Base-by-base conservation (phyloP, 2,797 vertebrate species). In the Euphonia xanthogaster region DNA sequence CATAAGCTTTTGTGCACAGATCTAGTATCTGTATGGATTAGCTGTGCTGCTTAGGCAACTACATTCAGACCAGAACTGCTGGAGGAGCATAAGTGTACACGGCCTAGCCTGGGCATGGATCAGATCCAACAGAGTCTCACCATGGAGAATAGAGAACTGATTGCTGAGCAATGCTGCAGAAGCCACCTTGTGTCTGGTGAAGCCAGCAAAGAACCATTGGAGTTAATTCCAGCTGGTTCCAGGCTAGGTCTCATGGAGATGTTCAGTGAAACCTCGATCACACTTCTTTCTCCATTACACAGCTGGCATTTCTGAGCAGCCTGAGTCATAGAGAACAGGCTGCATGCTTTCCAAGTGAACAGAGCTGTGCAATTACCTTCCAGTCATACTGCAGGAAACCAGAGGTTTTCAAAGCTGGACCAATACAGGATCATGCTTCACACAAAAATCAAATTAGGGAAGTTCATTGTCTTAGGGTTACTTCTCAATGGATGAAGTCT, bases 41-140 rank as follows among this genome's bases (percentile, higher is more conserved):
- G 6, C 51, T 73, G 35, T n/a, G 35, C 47, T 88, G n/a, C 35
- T 81, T 39, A 75, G 33, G 24, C 40, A 86, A 28, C 33, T 5
- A 15, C 54, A 33, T 33, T 61, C 33, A 48, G 28, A 70, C 24
- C n/a, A 82, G 39, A 7, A 44, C 12, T 14, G 55, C 47, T 61
- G 21, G 42, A 53, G 61, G 12, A 77, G 11, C 9, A 0, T 5
- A 42, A 75, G 7, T 1, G 4, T 25, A 47, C 8, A 2, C 1
- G 7, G 45, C 28, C 50, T 14, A 11, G 42, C 20, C 42, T 54
- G 45, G 42, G 24, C 42, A 42, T 3, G 7, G 15, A 35, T 31
- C 45, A 68, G 25, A 27, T 21, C 22, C 11, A 30, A 30, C 24
- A 11, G 2, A 28, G 11, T 39, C 15, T 55, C 30, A 28, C 9